Evolutionary conservation across 2,113 vertebrate species (phyloP).

Genomic region (Aix galericulata): DNA sequence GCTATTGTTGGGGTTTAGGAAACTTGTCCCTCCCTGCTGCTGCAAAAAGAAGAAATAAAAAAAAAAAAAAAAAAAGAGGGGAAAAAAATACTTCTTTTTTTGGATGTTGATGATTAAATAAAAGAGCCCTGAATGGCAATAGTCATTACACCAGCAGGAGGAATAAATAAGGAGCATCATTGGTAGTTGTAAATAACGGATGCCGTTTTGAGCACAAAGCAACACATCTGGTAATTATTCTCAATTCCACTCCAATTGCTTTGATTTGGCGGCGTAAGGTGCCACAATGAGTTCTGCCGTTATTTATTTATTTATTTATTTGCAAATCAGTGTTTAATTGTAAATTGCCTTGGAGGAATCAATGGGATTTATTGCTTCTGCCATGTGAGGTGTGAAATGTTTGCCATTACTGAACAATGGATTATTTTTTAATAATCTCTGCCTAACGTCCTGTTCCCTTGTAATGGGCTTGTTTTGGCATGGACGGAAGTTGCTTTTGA

Average conservation of each 20-base stretch:
- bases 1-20: slow-evolving; percentile 13
- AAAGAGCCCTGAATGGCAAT: slow-evolving; percentile 22
- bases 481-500: not conserved
- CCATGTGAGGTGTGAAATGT: slow-evolving; percentile 71
- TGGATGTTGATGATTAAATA: slow-evolving; percentile 64
- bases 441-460: slow-evolving; percentile 4
- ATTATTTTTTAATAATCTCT: slow-evolving; percentile 71
- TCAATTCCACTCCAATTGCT: slow-evolving; percentile 55
- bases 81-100: slow-evolving; percentile 33
- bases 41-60: not conserved
- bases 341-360: slow-evolving; percentile 73
- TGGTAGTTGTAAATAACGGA: slow-evolving; percentile 56
- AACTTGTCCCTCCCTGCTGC: slow-evolving; percentile 23
- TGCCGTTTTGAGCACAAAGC: slow-evolving; percentile 48
- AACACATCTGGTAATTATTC: slow-evolving; percentile 69
- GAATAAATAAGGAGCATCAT: slow-evolving; percentile 58
- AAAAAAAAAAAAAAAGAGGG: not conserved
- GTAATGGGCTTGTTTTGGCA: not conserved
- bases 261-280: slow-evolving; percentile 21
- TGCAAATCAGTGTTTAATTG: slow-evolving; percentile 74
- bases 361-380: slow-evolving; percentile 73
- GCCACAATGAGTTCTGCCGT: slow-evolving; percentile 14
- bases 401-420: slow-evolving; percentile 66
- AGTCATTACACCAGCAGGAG: slow-evolving; percentile 60
- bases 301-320: slow-evolving; percentile 67